phyloP scores from a whole-genome alignment of 2,888 invertebrate species.

The Drosophila tanythrix region DNA sequence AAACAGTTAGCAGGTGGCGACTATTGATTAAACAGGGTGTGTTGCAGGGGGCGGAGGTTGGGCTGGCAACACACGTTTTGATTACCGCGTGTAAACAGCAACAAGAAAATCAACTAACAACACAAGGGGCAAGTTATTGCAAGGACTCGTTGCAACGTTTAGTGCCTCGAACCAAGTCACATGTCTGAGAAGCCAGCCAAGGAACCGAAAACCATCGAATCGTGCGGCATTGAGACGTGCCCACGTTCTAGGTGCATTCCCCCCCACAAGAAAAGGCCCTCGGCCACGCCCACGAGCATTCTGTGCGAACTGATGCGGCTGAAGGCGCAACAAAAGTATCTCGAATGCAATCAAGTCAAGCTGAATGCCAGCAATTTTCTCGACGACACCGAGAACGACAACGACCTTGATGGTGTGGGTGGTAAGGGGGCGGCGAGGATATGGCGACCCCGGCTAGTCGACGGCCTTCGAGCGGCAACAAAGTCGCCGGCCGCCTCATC shows the following conservation, averaged over 20 bases:
- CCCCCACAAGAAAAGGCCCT: slow-evolving; percentile 20
- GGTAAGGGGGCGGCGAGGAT: neutral
- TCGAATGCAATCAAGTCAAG: slow-evolving; percentile 83
- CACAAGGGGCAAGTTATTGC: slow-evolving; percentile 39
- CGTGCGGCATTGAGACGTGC: slow-evolving; percentile 8
- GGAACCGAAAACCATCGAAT: slow-evolving; percentile 1
- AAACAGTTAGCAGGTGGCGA: slow-evolving; percentile 20
- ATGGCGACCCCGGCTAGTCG: slow-evolving; percentile 1
- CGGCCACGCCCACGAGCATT: slow-evolving; percentile 73
- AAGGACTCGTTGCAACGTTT: slow-evolving; percentile 67
- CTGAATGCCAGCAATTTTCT: slow-evolving; percentile 79
- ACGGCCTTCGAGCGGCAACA: slow-evolving; percentile 39
- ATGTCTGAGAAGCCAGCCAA: slow-evolving; percentile 42
- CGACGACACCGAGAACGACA: slow-evolving; percentile 58
- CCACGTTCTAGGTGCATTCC: slow-evolving; percentile 4
- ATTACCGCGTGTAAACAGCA: slow-evolving; percentile 82
- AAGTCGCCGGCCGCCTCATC: slow-evolving; percentile 54
- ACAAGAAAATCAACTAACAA: slow-evolving; percentile 47
- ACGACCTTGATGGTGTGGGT: slow-evolving; percentile 17
- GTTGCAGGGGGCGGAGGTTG: slow-evolving; percentile 17
- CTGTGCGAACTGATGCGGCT: slow-evolving; percentile 83
- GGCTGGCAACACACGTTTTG: slow-evolving; percentile 78
- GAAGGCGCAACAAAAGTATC: slow-evolving; percentile 84
- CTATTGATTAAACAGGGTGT: slow-evolving; percentile 76
- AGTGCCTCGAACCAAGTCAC: slow-evolving; percentile 37